Conservation (phyloP, 2,888 invertebrate genomes). For the Caenorhabditis imperialis region DNA sequence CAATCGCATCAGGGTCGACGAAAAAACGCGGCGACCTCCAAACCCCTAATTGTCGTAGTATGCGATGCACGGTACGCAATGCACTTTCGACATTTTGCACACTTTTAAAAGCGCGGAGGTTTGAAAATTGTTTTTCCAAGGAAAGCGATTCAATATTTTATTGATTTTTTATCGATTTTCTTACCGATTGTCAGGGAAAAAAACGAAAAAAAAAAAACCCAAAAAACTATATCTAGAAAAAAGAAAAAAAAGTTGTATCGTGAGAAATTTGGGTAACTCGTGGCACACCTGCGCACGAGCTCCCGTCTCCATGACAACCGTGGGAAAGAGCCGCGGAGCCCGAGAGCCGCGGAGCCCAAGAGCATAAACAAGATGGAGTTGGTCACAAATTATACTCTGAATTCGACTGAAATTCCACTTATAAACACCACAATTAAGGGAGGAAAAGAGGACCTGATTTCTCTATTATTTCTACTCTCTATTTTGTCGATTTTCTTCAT, state of each 20-base stretch:
- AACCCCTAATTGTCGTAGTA: slow-evolving; percentile 20
- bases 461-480: slow-evolving; percentile 14
- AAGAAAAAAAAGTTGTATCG: too few relatives aligned
- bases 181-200: too few relatives aligned
- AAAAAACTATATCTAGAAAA: too few relatives aligned
- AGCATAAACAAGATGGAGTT: not conserved
- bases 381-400: not conserved
- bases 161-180: not conserved
- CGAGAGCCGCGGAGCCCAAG: not conserved
- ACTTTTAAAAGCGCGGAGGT: not conserved
- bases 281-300: not conserved
- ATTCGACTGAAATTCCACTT: not conserved
- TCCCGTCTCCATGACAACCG: slow-evolving; percentile 1
- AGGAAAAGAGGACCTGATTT: slow-evolving; percentile 4
- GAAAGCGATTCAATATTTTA: not conserved
- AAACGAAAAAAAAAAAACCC: not conserved
- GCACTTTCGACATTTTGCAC: slow-evolving; percentile 28
- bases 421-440: not conserved
- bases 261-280: too few relatives aligned
- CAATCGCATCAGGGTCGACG: slow-evolving; percentile 1
- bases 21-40: not conserved
- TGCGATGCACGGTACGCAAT: slow-evolving; percentile 15
- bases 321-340: not conserved
- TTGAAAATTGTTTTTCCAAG: not conserved
- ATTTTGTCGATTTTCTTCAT: slow-evolving; percentile 19